Conservation (phyloP, 2,113 vertebrate species). For the Nothoprocta pentlandii region DNA sequence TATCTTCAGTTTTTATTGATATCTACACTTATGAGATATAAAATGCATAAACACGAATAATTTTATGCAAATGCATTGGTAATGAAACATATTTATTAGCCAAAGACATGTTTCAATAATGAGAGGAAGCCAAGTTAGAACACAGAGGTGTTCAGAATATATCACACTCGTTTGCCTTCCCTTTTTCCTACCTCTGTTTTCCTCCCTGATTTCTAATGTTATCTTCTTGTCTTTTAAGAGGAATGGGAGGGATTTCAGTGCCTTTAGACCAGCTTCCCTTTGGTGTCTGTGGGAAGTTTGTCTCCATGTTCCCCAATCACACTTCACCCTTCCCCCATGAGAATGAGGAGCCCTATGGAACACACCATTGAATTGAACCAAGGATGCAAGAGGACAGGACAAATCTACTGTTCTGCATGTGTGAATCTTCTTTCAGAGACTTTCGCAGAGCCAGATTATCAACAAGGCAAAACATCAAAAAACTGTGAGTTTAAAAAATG, state of each 20-base stretch:
- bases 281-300: neutral
- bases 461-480: neutral
- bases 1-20: neutral
- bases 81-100: neutral
- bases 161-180: neutral
- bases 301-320: neutral
- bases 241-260: neutral
- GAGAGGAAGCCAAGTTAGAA: constrained; percentile 44
- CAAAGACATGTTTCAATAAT: constrained; percentile 53
- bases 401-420: neutral
- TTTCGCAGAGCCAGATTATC: neutral
- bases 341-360: neutral
- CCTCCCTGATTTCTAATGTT: constrained; percentile 11
- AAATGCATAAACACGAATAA: constrained; percentile 49
- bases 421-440: neutral
- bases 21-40: neutral
- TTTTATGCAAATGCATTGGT: neutral
- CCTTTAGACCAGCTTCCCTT: neutral
- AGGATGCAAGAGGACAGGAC: neutral
- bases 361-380: neutral
- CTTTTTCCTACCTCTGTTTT: neutral
- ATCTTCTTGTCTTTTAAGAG: neutral
- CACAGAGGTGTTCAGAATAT: neutral
- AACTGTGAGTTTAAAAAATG: constrained; percentile 8
- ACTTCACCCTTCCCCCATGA: neutral